Conservation (phyloP, 2,113 vertebrate species). For the Chiloscyllium plagiosum region DNA sequence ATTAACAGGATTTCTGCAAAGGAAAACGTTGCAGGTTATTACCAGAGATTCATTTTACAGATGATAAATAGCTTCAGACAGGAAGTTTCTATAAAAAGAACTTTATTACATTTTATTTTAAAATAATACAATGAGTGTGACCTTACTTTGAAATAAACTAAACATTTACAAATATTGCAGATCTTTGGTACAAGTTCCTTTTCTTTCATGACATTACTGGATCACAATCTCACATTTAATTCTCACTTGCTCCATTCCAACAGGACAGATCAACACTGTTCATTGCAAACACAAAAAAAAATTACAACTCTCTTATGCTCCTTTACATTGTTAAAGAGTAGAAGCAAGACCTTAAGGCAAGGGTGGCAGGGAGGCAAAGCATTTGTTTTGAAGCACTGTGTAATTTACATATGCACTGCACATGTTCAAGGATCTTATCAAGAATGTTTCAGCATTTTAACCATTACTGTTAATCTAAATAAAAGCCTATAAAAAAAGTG, state of each 20-base stretch:
- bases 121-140: not conserved
- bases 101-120: conserved; percentile 23
- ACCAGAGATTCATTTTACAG: not conserved
- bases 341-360: conserved; percentile 25
- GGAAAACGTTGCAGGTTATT: too few relatives aligned
- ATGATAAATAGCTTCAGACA: not conserved
- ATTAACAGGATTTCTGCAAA: not conserved
- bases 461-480: not conserved
- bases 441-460: not conserved
- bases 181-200: not conserved
- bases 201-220: not conserved
- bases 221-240: not conserved
- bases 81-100: not conserved
- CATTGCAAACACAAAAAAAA: not conserved
- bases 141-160: not conserved
- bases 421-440: not conserved
- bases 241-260: too few relatives aligned
- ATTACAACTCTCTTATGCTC: not conserved
- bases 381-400: not conserved
- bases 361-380: conserved; percentile 5
- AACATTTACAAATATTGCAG: conserved; percentile 8
- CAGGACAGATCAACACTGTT: too few relatives aligned
- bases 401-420: not conserved
- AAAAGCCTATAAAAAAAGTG: not conserved
- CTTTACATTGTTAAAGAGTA: not conserved